Base-by-base conservation (phyloP, 2,888 invertebrate species). In the Acleris emargana region DNA sequence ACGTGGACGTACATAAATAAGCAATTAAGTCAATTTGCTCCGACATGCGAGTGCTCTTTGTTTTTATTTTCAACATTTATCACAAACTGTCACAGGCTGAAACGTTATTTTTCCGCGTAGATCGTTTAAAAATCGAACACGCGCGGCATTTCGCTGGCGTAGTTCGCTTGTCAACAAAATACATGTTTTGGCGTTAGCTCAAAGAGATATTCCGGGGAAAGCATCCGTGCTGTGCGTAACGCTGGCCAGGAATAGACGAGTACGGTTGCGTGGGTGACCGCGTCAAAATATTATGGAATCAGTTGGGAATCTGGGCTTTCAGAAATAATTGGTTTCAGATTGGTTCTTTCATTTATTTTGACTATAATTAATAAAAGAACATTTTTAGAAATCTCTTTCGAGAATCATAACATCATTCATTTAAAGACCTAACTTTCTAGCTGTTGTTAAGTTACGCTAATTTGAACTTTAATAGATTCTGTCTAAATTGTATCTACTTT, bases 261-360 rank as follows among this genome's bases (percentile, higher is more conserved):
- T 68, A 73, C 73, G 71, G 75, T 81, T 80, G 83, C 86, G 89
- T 87, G 83, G 89, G 89, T 77, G 83, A 77, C 71, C 73, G 74
- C 80, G 81, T 83, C 82, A 82, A 82, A 85, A 87, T 86, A 85
- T 87, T 86, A 80, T 83, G 80, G 76, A 81, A 81, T 32, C 9
- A 6, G 25, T 86, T 79, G 83, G 80, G 76, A 81, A 81, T 32
- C 11, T 6, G 18, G 20, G 45, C 52, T 57, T 25, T 25, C 25
- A 6, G 25, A 25, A 25, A 25, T 6, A 6, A 32, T 66, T 60
- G 57, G 50, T 11, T 11, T 32, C 11, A 0, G 32, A 32, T 32
- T 32, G 32, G 32, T 11, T 38, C 11, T 11, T 38, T 38, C 13
- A 38, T 11, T 13, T 38, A 13, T 38, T 13, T 9, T 32, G 11